These are phyloP conservation scores for Toxostoma redivivum DNA, from an alignment of 2,113 vertebrate species.

Conservation along the genomic window DNA sequence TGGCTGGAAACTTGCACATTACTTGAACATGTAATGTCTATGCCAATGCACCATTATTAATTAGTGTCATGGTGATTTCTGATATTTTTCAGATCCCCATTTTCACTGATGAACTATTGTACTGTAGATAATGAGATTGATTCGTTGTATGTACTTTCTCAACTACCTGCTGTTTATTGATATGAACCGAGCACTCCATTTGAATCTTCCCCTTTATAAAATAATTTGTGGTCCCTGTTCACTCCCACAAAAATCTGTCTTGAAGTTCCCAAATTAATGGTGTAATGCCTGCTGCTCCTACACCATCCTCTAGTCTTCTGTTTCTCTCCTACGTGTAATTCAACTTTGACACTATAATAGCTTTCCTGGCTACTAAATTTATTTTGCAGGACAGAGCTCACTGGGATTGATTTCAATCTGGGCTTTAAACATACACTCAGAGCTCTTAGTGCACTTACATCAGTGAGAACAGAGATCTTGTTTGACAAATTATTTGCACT, in stretches of 20 bases:
- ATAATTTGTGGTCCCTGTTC: not conserved
- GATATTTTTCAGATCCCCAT: not conserved
- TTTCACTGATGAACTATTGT: not conserved
- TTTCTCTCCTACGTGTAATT: not conserved
- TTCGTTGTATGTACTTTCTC: not conserved
- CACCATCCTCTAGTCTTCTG: not conserved
- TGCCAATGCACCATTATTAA: not conserved
- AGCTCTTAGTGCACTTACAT: not conserved
- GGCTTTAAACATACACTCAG: accelerated
- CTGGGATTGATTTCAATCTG: not conserved
- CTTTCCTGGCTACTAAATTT: not conserved
- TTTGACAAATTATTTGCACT: not conserved
- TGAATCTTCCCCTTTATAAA: not conserved
- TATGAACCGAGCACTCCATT: not conserved
- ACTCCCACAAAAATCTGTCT: not conserved
- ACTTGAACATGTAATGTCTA: accelerated
- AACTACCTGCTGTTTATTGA: not conserved
- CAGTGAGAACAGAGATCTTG: not conserved
- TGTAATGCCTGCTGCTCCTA: not conserved
- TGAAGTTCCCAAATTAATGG: not conserved
- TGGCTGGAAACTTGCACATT: not conserved
- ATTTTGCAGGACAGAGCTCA: not conserved
- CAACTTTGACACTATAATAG: not conserved
- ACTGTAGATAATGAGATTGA: not conserved
- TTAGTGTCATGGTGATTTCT: not conserved